Base-by-base conservation (phyloP, 1,140 invertebrate species). In the Subanguina moxae region DNA sequence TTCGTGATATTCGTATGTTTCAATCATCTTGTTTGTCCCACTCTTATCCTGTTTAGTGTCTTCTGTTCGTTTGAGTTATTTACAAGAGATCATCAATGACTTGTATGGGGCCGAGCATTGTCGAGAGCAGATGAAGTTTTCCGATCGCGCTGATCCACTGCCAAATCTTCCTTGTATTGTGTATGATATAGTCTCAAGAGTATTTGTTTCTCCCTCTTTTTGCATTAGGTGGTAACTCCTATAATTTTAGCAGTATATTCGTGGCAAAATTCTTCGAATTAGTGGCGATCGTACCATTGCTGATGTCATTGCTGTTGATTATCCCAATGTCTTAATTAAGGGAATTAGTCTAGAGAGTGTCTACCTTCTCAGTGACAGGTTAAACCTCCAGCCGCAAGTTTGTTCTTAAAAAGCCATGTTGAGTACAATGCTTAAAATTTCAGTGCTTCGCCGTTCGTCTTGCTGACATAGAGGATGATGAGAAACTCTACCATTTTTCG, bases 51-150 rank as follows among this genome's bases (percentile, higher is more conserved):
- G 3, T 56, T 28, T 13, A 56, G 52, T 28, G 28, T 56, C 21
- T 3, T 56, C 3, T 23, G 13, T 56, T 23, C 52, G 52, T 13
- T 56, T 56, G 52, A 56, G 52, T 13, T 23, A 5, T 13, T 28
- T 56, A 9, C 52, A 56, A 56, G 52, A 56, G 13, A 56, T 56
- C 52, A 23, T 56, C 52, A 56, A 56, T 13, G 52, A 56, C 52
- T 56, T 56, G 3, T 56, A 13, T 56, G 28, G 21, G 13, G 52
- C 21, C 52, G 52, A 56, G 3, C 21, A 56, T 5, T 56, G 52
- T 13, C 52, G 52, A 5, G 3, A 23, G 32, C 32, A 38, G 32
- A 38, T 38, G 32, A 3, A 38, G 32, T 38, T 38, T 38, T 11
- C 11, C 11, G 32, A 38, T 11, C 32, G 32, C 11, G 32, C 32